Evolutionary conservation across 2,113 vertebrate genomes (phyloP).

Genomic region (Stomatorhinus ivindoensis): DNA sequence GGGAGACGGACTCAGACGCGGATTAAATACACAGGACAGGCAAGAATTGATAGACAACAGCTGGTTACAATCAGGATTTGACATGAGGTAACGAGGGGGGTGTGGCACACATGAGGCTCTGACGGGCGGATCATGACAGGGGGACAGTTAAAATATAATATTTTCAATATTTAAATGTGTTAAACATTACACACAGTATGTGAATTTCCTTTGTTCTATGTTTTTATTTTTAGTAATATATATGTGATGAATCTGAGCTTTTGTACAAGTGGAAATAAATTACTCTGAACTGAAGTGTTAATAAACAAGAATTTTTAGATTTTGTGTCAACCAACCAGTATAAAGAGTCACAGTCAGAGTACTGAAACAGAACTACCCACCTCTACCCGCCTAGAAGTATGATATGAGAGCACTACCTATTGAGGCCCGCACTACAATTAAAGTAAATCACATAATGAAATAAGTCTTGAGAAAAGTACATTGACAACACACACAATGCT

Average conservation of each 20-base stretch:
- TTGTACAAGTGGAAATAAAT: background rate
- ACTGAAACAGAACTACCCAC: background rate
- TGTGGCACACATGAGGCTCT: too few species aligned
- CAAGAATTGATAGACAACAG: too few species aligned
- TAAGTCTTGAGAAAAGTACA: background rate
- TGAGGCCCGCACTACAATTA: background rate
- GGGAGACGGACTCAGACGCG: too few species aligned
- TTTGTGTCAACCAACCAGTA: background rate
- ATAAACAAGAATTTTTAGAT: background rate
- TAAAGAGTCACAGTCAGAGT: background rate
- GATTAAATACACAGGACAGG: too few species aligned
- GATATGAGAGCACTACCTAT: background rate
- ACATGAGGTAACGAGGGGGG: too few species aligned
- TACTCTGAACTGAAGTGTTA: background rate
- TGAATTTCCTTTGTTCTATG: background rate
- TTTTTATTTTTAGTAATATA: background rate
- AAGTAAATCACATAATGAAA: background rate
- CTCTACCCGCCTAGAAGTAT: background rate
- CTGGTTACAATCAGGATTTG: too few species aligned
- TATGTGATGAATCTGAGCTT: background rate
- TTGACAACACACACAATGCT: background rate
- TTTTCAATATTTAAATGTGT: background rate
- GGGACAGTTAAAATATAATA: background rate
- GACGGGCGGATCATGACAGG: too few species aligned
- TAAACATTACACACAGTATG: background rate